phyloP scores from a whole-genome alignment of 1,140 invertebrate genomes.

The Drosophila cardini region DNA sequence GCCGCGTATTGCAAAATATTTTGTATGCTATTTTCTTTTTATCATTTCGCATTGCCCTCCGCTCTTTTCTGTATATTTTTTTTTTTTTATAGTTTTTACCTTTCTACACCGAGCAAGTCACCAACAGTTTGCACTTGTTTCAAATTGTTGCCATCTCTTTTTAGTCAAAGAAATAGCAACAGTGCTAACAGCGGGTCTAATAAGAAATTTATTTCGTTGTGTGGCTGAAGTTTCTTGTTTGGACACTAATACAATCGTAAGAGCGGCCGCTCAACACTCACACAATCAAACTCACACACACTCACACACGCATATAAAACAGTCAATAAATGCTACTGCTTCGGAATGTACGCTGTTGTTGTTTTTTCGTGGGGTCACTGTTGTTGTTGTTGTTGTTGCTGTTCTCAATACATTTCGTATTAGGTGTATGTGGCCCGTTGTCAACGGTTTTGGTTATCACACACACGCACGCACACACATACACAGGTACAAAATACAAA shows the following conservation, averaged over 20 bases:
- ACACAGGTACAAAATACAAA: conserved; percentile 28
- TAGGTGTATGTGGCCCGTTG: conserved; percentile 48
- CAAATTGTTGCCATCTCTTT: conserved; percentile 58
- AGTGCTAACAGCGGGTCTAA: conserved; percentile 46
- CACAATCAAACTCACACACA: conserved; percentile 24
- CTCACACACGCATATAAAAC: conserved; percentile 21
- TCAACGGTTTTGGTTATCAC: conserved; percentile 75
- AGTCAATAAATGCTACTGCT: conserved; percentile 33
- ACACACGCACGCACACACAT: conserved; percentile 24
- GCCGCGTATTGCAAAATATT: conserved; percentile 56
- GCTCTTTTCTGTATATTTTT: conserved; percentile 26
- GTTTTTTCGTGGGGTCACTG: conserved; percentile 30
- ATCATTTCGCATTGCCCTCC: conserved; percentile 43
- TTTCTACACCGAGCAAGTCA: conserved; percentile 53
- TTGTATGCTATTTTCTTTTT: conserved; percentile 48
- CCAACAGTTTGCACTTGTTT: conserved; percentile 62
- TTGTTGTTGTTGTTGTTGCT: conserved; percentile 35
- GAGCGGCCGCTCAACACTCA: conserved; percentile 16
- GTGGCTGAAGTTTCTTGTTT: conserved; percentile 74
- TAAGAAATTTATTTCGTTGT: conserved; percentile 64
- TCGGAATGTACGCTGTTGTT: conserved; percentile 57
- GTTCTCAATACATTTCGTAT: conserved; percentile 74
- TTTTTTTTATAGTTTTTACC: conserved; percentile 57
- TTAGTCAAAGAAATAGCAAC: conserved; percentile 37
- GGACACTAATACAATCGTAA: conserved; percentile 33